Percentiles rank a stretch among this genome's conserved stretches.
phyloP scores from a whole-genome alignment of 2,797 vertebrate species.

The Crocodylus rhombifer region DNA sequence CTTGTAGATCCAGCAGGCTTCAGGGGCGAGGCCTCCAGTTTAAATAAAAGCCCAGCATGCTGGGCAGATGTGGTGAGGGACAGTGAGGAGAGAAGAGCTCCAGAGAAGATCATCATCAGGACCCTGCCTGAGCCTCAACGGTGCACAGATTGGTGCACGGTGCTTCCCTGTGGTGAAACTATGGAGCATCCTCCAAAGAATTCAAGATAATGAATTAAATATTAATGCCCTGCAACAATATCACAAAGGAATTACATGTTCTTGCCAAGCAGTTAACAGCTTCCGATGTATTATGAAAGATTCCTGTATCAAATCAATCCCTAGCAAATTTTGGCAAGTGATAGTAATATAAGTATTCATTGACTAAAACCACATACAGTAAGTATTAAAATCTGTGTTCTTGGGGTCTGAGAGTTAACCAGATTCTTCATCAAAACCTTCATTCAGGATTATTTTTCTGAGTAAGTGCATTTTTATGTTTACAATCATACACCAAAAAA shows the following conservation, averaged over 20 bases:
- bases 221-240: background rate
- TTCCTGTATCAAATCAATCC: background rate
- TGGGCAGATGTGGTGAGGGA: no score
- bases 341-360: background rate
- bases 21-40: no score
- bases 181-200: background rate
- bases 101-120: no score
- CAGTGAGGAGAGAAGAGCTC: no score
- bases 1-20: no score
- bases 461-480: background rate
- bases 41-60: no score
- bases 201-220: background rate
- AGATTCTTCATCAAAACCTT: background rate
- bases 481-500: background rate
- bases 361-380: background rate
- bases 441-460: background rate
- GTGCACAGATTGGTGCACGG: background rate
- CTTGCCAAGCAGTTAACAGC: background rate
- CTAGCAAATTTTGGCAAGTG: fast-evolving
- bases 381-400: background rate
- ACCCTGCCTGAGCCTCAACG: no score
- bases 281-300: slow-evolving; percentile 3
- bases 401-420: background rate
- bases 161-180: background rate
- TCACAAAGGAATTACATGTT: background rate